phyloP scores from a whole-genome alignment of 2,888 invertebrate genomes.

The Macrophya alboannulata region DNA sequence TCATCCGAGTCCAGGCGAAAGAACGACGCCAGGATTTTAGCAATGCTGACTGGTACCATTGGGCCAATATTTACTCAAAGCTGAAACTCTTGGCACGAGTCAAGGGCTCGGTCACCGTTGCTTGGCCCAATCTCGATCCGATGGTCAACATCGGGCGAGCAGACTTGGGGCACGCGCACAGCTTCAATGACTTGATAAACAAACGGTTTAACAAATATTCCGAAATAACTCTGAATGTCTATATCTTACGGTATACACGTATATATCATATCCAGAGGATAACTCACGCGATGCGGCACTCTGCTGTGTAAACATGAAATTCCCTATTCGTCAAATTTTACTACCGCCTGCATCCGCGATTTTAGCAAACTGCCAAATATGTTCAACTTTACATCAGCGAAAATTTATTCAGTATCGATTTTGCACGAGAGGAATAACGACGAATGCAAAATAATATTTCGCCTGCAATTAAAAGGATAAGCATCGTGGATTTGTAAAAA shows the following conservation, averaged over 20 bases:
- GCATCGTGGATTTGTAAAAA: background rate
- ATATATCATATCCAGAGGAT: background rate
- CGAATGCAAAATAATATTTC: no score
- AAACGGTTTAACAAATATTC: conserved; percentile 6
- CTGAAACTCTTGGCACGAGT: background rate
- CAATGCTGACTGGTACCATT: background rate
- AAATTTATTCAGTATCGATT: background rate
- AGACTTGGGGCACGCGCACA: background rate
- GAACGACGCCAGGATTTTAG: background rate
- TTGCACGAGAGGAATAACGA: background rate
- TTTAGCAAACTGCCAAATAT: background rate
- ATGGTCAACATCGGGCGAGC: background rate
- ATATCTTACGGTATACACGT: background rate
- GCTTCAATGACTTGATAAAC: background rate
- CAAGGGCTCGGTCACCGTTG: conserved; percentile 1
- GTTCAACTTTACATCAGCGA: background rate
- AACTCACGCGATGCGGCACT: background rate
- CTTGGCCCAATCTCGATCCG: conserved; percentile 9
- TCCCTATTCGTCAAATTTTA: background rate
- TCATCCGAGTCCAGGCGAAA: background rate
- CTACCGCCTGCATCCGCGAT: background rate
- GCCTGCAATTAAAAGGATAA: no score
- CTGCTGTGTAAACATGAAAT: background rate
- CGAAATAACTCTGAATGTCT: background rate
- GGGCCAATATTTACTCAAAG: conserved; percentile 4